A percentile compares a stretch with the other conserved stretches of the same genome.
Conservation (phyloP, 2,113 vertebrate genomes). For the Lepus americanus region DNA sequence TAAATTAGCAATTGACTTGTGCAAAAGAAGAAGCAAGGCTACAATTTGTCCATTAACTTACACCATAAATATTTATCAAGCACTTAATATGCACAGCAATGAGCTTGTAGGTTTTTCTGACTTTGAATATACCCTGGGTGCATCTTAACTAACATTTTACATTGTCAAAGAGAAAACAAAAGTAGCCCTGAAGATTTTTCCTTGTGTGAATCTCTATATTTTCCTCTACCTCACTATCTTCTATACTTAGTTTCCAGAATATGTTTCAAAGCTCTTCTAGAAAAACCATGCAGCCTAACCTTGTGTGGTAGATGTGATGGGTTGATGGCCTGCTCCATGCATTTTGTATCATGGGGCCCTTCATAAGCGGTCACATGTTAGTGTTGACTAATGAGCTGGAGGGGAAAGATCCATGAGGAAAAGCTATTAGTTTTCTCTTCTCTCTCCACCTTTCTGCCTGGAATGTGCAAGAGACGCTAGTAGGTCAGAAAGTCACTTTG, state of each 20-base stretch:
- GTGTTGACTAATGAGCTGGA: background rate
- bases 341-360: background rate
- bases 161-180: constrained; percentile 16
- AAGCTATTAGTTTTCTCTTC: background rate
- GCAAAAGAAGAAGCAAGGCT: background rate
- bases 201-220: background rate
- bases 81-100: background rate
- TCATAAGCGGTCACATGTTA: background rate
- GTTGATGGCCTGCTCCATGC: background rate
- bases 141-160: background rate
- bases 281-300: background rate
- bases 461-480: background rate
- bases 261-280: background rate
- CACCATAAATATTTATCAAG: constrained; percentile 45
- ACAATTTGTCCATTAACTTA: background rate
- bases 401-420: background rate
- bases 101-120: background rate
- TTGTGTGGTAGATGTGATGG: background rate
- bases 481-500: background rate
- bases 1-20: constrained; percentile 37
- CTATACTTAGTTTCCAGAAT: constrained; percentile 4
- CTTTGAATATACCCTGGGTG: background rate
- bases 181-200: background rate
- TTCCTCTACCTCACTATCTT: background rate
- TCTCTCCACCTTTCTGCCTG: background rate